Evolutionary conservation across 2,888 invertebrate genomes (phyloP), one percentile per base, ranked within the genome.

Genomic region (Metallyticus violacea): DNA sequence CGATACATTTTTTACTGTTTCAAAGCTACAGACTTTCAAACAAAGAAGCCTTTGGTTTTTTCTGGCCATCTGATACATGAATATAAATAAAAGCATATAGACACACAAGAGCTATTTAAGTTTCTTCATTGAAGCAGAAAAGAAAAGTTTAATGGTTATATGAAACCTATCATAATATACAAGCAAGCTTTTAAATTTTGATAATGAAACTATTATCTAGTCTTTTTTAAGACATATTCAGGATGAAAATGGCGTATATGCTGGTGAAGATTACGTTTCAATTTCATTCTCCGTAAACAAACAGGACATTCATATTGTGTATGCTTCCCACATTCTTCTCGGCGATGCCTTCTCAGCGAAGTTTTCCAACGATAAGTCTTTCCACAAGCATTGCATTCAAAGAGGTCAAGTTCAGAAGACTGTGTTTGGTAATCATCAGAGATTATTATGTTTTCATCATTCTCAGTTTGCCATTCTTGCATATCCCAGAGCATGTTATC

Each of bases 341-440:
- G 89, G 77, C 89, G 89, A 81, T 90, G 90, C 15, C 90, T 88
- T 40, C 89, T 89, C 26, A 91, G 88, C 82, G 89, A 89, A 9
- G 89, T 88, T 29, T 89, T 89, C 81, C 89, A 89, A 7, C 87
- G 87, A 87, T 90, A 91, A 76, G 88, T 88, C 6, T 90, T 88
- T 26, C 90, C 90, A 86, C 91, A 91, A 90, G 93, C 94, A 90
- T 93, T 94, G 92, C 96, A 96, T 88, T 93, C 94, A 91, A 94
- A 94, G 1, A 26, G 25, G 6, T 40, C 81, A 6, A 80, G 9
- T 62, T 62, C 40, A 62, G 40, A 62, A 62, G 40, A 2, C 4
- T 62, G 40, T 15, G 40, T 22, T 62, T 62, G 40, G 40, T 9
- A 15, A 15, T 62, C 40, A 15, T 15, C 15, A 62, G 40, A 9